Base-by-base conservation (phyloP, 2,797 vertebrate genomes). In the Pogoniulus pusillus region DNA sequence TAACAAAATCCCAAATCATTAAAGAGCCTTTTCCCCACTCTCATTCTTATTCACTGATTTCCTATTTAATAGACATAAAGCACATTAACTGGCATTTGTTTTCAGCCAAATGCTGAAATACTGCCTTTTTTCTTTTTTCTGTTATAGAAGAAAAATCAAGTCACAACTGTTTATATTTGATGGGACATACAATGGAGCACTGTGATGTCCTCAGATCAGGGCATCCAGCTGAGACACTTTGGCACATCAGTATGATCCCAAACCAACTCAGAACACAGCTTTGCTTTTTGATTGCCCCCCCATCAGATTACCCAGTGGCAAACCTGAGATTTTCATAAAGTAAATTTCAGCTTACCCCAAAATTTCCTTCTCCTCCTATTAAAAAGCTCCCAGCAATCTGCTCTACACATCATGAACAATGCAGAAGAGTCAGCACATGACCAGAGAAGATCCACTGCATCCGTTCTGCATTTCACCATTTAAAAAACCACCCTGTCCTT, bases 1-100 rank as follows among this genome's bases (percentile, higher is more conserved):
- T 65, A 90, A 95, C 72, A 85, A 94, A 85, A 80, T 49, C 49
- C 49, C 49, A 76, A 82, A 86, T 88, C 83, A 87, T 81, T 93
- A 83, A 87, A 69, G 66, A 80, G 51, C 39, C 2, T 81, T 89
- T 81, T 71, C 93, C 77, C 87, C 80, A 82, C 75, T 91, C 27
- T 69, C 55, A 66, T 85, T 94, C 66, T 83, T 83, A 59, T 62
- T 87, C 83, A 79, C 87, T 94, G 85, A 87, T 89, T 94, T 94
- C 43, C 85, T 89, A 93, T 90, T 95, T 81, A 82, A 92, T 41
- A 89, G 70, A 64, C 65, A 92, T 71, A 81, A 94, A 95, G 91
- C 92, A 82, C 60, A 70, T 72, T 83, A 87, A 78, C 26, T 77
- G 53, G 63, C 20, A 10, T 91, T 94, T 87, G 66, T 75, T 94